Percentiles rank a stretch among this genome's conserved stretches.
Conservation (phyloP, 2,113 vertebrate species). For the Crotophaga sulcirostris region DNA sequence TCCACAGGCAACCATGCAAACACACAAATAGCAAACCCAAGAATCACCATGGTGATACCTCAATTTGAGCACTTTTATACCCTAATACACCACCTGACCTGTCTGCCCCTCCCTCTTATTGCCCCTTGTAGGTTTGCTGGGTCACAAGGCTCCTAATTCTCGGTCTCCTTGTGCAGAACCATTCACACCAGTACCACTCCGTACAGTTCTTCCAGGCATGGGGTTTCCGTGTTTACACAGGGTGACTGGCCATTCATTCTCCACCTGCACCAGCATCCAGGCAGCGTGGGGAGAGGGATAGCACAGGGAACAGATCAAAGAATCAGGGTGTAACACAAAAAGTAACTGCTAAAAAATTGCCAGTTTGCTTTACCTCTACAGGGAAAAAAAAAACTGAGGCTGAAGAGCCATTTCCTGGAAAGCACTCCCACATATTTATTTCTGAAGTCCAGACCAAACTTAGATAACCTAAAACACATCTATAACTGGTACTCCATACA, state of each 20-base stretch:
- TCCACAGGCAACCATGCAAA: not conserved
- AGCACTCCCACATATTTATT: not conserved
- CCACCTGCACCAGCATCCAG: not conserved
- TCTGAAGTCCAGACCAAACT: not conserved
- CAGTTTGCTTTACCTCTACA: not conserved
- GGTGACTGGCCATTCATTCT: not conserved
- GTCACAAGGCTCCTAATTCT: not conserved
- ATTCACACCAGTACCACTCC: not conserved
- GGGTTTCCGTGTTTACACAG: rapidly evolving
- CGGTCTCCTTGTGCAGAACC: rapidly evolving
- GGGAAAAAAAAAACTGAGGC: not conserved
- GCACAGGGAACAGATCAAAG: not conserved
- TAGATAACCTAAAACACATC: not conserved
- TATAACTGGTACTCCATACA: not conserved
- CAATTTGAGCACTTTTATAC: not conserved
- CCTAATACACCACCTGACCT: too few species aligned
- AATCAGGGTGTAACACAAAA: rapidly evolving
- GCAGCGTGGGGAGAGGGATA: rapidly evolving
- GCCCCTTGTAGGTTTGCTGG: not conserved
- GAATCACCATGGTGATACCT: rapidly evolving
- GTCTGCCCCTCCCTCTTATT: too few species aligned
- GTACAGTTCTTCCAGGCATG: rapidly evolving
- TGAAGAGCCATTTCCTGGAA: not conserved
- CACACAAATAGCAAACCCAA: not conserved
- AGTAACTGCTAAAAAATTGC: rapidly evolving